Conservation (phyloP, 2,797 vertebrate genomes). For the Rhinophrynus dorsalis region DNA sequence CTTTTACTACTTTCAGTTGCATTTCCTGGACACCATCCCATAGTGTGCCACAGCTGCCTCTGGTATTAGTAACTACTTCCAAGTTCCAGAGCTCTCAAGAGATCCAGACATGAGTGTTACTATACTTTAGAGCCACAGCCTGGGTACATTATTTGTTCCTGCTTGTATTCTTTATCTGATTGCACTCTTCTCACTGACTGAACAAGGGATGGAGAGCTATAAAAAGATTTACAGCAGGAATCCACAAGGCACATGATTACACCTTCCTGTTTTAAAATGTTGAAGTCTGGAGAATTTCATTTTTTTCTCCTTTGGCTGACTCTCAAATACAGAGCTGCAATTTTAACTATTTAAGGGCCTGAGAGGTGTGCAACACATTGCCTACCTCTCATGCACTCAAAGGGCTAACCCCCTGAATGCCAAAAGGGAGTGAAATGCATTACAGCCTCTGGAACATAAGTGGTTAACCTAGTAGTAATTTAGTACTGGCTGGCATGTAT, state of each 20-base stretch:
- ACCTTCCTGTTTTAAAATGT: constrained; percentile 8
- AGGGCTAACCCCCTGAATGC: no score
- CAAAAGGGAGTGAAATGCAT: no score
- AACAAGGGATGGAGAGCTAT: constrained; percentile 7
- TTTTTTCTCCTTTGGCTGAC: not conserved
- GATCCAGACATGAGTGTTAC: constrained; percentile 8
- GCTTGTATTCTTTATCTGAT: constrained; percentile 11
- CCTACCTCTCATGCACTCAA: no score
- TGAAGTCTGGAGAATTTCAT: constrained; percentile 3
- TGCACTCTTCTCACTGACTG: not conserved
- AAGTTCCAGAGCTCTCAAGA: not conserved
- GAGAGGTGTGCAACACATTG: no score
- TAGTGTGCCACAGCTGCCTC: no score
- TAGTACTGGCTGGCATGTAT: not conserved
- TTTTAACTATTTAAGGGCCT: no score
- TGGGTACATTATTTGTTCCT: constrained; percentile 12
- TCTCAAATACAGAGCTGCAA: not conserved
- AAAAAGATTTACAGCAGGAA: constrained; percentile 31
- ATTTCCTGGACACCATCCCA: no score
- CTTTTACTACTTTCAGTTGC: no score
- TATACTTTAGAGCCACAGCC: constrained; percentile 4
- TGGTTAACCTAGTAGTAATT: not conserved
- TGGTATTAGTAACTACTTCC: no score
- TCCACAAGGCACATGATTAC: constrained; percentile 7
- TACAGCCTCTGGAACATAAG: no score